Evolutionary conservation across 2,888 invertebrate species (phyloP).

Genomic region (Phania funesta): DNA sequence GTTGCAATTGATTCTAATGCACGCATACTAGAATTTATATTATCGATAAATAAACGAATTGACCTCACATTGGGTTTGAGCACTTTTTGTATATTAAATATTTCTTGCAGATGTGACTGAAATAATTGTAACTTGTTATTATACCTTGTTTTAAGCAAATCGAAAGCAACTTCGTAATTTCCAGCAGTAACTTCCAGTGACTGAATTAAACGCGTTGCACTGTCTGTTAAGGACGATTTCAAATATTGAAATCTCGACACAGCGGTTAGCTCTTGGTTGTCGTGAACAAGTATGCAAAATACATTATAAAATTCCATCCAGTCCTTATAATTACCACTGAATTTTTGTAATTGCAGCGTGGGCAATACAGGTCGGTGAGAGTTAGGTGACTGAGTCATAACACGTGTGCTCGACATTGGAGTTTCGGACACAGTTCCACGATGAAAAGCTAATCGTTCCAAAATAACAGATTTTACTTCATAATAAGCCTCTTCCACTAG

Average conservation of each 20-base stretch:
- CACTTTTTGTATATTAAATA: constrained; percentile 41
- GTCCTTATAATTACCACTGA: constrained; percentile 36
- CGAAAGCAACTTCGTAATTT: constrained; percentile 55
- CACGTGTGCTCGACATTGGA: not conserved
- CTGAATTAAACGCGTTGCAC: constrained; percentile 34
- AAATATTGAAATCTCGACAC: constrained; percentile 58
- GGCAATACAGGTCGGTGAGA: constrained; percentile 7
- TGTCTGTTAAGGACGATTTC: constrained; percentile 39
- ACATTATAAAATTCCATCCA: constrained; percentile 57
- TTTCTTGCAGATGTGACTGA: constrained; percentile 18
- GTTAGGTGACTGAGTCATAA: not conserved
- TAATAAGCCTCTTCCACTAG: constrained; percentile 5
- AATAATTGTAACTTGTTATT: constrained; percentile 17
- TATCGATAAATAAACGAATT: no score
- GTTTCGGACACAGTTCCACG: no score
- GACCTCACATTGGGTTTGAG: no score
- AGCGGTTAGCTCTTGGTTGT: constrained; percentile 36
- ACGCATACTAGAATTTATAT: constrained; percentile 46
- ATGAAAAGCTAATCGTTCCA: no score
- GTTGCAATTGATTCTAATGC: constrained; percentile 57
- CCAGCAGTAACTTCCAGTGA: constrained; percentile 54
- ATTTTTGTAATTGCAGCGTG: constrained; percentile 31
- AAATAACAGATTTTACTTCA: constrained; percentile 3
- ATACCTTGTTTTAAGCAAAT: constrained; percentile 17
- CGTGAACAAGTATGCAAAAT: constrained; percentile 44